Conservation (phyloP, 2,113 vertebrate genomes). For the Pandion haliaetus region DNA sequence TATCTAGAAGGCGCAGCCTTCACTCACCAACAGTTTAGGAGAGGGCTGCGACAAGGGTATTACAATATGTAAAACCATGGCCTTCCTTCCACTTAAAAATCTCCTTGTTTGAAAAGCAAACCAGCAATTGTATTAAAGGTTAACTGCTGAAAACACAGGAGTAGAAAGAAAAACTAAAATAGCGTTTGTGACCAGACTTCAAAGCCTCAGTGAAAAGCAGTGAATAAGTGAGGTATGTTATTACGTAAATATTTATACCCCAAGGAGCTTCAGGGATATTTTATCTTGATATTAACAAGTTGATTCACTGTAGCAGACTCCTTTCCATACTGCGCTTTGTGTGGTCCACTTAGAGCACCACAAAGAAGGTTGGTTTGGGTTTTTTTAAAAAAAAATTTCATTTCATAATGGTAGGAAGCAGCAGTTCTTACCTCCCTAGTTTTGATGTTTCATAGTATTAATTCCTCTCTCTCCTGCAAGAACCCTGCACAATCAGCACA, state of each 20-base stretch:
- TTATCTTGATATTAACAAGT: background rate
- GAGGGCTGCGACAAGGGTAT: background rate
- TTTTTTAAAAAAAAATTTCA: background rate
- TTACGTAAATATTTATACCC: background rate
- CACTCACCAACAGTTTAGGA: background rate
- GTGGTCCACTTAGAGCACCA: background rate
- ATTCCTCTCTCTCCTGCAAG: background rate
- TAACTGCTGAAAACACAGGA: background rate
- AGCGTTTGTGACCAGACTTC: background rate
- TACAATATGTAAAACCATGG: background rate
- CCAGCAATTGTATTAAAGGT: background rate
- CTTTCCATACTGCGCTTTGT: background rate
- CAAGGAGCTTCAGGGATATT: background rate
- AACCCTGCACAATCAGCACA: background rate
- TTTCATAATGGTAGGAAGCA: background rate
- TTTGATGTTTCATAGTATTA: background rate
- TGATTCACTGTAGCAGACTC: background rate
- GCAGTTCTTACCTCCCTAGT: background rate
- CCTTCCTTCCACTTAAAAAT: background rate
- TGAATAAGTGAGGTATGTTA: background rate
- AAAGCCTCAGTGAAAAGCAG: background rate
- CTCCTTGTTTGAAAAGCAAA: background rate
- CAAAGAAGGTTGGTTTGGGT: background rate
- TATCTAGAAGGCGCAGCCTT: background rate
- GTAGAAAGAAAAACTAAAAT: background rate